Conservation (phyloP, 2,888 invertebrate genomes). For the Pseudanteris insignis region DNA sequence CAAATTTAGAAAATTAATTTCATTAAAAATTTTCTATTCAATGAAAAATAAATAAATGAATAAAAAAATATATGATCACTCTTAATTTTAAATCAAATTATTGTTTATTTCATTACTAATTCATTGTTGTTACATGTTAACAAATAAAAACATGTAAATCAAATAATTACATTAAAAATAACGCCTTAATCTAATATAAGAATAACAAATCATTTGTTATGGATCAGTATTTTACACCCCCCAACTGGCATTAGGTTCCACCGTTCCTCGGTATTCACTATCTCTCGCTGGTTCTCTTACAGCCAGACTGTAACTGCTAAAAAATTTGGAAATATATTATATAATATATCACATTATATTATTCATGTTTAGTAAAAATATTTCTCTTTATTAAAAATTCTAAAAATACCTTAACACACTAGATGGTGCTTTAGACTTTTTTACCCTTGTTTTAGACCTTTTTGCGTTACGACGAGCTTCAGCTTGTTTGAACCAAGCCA, state of each 20-base stretch:
- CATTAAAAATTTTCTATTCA: no score
- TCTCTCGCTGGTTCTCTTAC: constrained; percentile 28
- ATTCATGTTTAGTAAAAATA: not conserved
- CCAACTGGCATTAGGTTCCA: constrained; percentile 38
- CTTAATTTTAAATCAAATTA: no score
- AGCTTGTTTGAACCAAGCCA: constrained; percentile 44
- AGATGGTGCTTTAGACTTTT: constrained; percentile 22
- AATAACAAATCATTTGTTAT: not conserved
- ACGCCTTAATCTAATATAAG: constrained; percentile 1
- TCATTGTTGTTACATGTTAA: not conserved
- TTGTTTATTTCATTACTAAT: no score
- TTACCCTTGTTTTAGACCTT: constrained; percentile 32
- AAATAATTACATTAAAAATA: no score
- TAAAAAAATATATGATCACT: no score
- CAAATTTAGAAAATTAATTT: no score
- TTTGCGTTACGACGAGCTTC: constrained; percentile 38
- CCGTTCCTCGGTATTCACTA: constrained; percentile 14
- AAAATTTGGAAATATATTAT: constrained; percentile 2
- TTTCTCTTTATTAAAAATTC: not conserved
- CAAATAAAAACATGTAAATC: no score
- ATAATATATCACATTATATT: not conserved
- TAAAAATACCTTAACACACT: constrained; percentile 18
- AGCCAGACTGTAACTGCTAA: constrained; percentile 18
- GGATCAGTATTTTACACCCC: constrained; percentile 6
- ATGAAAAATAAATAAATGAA: no score